Conservation (phyloP, 2,113 vertebrate species). For the Saccopteryx bilineata region DNA sequence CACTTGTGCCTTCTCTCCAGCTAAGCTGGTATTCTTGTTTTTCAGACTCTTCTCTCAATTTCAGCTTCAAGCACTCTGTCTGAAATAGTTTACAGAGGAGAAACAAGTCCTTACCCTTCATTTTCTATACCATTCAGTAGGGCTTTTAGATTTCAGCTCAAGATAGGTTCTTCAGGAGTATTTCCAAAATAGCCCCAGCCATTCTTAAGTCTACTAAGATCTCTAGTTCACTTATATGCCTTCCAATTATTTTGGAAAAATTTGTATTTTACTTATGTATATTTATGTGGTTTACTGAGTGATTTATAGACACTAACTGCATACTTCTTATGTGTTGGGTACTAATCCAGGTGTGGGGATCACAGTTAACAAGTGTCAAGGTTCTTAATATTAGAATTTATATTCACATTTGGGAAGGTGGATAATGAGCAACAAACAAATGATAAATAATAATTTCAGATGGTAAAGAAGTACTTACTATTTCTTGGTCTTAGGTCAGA, state of each 20-base stretch:
- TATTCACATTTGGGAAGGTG: neutral
- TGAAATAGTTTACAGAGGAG: neutral
- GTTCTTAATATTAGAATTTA: neutral
- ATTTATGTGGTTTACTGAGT: neutral
- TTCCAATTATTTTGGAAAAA: constrained; percentile 5
- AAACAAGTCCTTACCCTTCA: neutral
- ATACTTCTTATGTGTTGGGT: neutral
- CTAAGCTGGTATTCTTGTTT: neutral
- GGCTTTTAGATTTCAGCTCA: neutral
- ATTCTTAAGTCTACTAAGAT: neutral
- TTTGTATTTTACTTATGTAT: neutral
- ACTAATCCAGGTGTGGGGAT: neutral
- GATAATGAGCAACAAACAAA: neutral
- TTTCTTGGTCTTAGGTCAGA: neutral
- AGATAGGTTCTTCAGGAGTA: neutral
- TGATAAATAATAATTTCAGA: neutral
- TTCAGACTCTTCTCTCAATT: neutral
- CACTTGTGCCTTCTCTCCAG: neutral
- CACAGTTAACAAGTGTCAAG: neutral
- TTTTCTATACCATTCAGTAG: neutral
- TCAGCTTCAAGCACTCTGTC: neutral
- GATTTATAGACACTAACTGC: neutral
- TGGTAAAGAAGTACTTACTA: neutral
- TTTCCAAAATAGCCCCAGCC: neutral
- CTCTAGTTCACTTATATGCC: neutral